Percentiles rank a stretch among this genome's conserved stretches.
Evolutionary conservation across 1,140 invertebrate species (phyloP).

Genomic region (Ceratosolen solmsi): DNA sequence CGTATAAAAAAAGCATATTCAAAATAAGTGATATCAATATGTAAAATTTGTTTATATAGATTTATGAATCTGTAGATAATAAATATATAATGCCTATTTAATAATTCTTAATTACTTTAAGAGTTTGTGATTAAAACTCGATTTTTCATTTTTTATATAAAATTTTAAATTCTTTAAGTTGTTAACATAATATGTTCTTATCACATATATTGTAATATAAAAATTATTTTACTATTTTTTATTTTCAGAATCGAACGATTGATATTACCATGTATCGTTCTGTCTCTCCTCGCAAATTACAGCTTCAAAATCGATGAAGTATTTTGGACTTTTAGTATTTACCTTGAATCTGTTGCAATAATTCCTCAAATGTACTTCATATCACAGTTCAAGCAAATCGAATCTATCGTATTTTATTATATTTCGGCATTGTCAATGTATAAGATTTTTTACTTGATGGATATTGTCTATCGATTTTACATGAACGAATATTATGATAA

Average conservation of each 20-base stretch:
- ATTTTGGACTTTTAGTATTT: constrained; percentile 46
- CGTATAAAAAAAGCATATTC: too few species aligned
- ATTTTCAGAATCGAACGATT: constrained; percentile 87
- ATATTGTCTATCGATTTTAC: constrained; percentile 79
- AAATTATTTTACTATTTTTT: not conserved
- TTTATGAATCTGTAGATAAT: too few species aligned
- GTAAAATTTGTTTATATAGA: too few species aligned
- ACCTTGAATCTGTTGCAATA: constrained; percentile 39
- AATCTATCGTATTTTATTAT: constrained; percentile 38
- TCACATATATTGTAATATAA: too few species aligned
- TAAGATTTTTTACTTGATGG: constrained; percentile 14
- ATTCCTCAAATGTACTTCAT: constrained; percentile 36
- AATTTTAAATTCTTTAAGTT: too few species aligned
- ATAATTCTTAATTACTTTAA: too few species aligned
- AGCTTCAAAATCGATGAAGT: constrained; percentile 84
- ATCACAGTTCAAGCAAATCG: not conserved
- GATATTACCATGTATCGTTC: constrained; percentile 85
- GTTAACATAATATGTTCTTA: too few species aligned
- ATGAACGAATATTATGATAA: constrained; percentile 92
- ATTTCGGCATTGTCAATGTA: not conserved
- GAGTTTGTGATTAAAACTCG: too few species aligned
- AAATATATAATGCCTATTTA: too few species aligned
- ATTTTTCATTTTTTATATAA: too few species aligned
- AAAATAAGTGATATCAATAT: too few species aligned
- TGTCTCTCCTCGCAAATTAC: constrained; percentile 94